Evolutionary conservation across 2,113 vertebrate genomes (phyloP), one percentile per base, ranked within the genome.

Genomic region (Cynoglossus semilaevis): DNA sequence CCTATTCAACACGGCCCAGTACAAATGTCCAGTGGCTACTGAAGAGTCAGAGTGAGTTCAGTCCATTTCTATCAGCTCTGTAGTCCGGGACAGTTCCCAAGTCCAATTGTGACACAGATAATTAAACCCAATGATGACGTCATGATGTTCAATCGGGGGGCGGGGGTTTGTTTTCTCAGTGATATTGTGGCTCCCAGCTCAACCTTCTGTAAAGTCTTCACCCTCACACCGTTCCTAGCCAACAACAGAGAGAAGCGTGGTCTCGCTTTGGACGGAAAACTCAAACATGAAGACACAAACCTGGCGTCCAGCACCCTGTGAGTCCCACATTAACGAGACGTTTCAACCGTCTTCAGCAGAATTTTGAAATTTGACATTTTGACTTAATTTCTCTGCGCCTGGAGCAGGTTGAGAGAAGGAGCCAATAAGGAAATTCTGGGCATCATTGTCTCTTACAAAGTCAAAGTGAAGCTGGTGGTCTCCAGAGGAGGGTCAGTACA

Each of bases 1-100:
- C 85, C 93, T 99, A 46, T 99, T 98, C 90, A 99, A 96, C 91
- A 97, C 95, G 0, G 96, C 96, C 6, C 96, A 99, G 88, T 99
- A 99, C 89, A 99, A 98, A 79, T 98, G 96, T 44, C 95, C 96
- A 0, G 96, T 99, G 16, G 95, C 96, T 1, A 89, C 92, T 71
- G 94, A 97, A 59, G 96, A 98, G 29, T 92, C 95, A 0, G 96
- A 99, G 96, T 98, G 90, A 85, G 85, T 82, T 41, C 29, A 4
- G 1, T 46, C 18, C 12, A 16, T 17, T 45, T 9, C 44, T 9
- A 9, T 15, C 15, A n/a, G 4, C 15, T 43, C 22, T 4, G 3
- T 4, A 29, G 22, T 29, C 2, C n/a, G n/a, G n/a, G n/a, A n/a
- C n/a, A n/a, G n/a, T n/a, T n/a, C n/a, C n/a, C n/a, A n/a, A n/a